These are phyloP conservation scores for Phyto melanocephala DNA, from an alignment of 2,888 invertebrate species.

Conservation along the genomic window DNA sequence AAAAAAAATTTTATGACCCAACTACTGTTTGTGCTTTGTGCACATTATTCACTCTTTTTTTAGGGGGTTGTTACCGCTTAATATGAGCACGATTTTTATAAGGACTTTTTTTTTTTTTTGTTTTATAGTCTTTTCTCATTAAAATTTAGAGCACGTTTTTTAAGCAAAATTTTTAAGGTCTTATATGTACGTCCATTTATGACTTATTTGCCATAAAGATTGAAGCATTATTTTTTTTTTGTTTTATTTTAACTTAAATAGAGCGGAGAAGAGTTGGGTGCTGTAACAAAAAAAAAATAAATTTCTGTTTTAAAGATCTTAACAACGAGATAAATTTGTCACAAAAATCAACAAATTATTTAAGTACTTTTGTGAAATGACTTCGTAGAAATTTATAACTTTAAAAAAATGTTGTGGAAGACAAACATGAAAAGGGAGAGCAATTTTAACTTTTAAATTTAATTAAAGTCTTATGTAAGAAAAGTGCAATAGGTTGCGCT, in stretches of 20 bases:
- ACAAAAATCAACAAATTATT: slow-evolving; percentile 33
- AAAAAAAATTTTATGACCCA: slow-evolving; percentile 1
- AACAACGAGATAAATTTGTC: slow-evolving; percentile 29
- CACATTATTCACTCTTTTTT: not conserved
- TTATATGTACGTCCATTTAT: slow-evolving; percentile 45
- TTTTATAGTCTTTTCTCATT: slow-evolving; percentile 26
- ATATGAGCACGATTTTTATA: slow-evolving; percentile 37
- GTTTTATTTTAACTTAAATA: slow-evolving; percentile 21
- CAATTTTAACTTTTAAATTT: not conserved
- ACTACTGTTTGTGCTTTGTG: slow-evolving; percentile 10
- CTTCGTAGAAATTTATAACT: not conserved
- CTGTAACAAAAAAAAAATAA: not conserved
- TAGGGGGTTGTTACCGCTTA: slow-evolving; percentile 27
- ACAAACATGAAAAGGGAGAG: not conserved
- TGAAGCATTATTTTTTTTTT: not conserved
- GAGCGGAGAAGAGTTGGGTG: slow-evolving; percentile 3
- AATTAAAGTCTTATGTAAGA: not conserved
- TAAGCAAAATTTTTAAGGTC: slow-evolving; percentile 47
- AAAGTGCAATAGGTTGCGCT: too few species aligned
- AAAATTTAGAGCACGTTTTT: slow-evolving; percentile 58
- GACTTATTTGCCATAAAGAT: slow-evolving; percentile 50
- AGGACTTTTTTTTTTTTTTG: too few species aligned
- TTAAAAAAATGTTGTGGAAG: not conserved
- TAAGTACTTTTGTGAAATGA: not conserved
- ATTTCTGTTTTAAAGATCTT: slow-evolving; percentile 28